These are phyloP conservation scores for Acanthococcus lagerstroemiae DNA, from an alignment of 2,888 invertebrate species.

Conservation along the genomic window DNA sequence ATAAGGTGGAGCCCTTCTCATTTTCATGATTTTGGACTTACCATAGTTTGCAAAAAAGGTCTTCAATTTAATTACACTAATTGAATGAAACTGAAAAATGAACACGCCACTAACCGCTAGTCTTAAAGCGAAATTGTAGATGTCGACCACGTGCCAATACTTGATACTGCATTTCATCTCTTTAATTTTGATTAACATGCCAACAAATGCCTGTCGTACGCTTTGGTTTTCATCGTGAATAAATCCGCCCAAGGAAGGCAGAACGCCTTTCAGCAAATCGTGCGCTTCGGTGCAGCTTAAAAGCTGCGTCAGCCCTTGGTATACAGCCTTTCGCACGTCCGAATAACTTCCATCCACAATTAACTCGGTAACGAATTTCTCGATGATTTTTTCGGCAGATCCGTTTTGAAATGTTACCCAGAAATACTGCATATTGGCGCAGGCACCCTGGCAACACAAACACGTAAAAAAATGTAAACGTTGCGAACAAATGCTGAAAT, in stretches of 20 bases:
- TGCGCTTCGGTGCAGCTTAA: slow-evolving; percentile 33
- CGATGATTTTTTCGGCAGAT: slow-evolving; percentile 13
- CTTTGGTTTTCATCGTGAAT: slow-evolving; percentile 37
- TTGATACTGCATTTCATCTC: slow-evolving; percentile 28
- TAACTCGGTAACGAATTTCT: slow-evolving; percentile 29
- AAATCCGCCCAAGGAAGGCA: slow-evolving; percentile 34
- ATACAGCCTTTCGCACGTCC: slow-evolving; percentile 36
- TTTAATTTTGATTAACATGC: slow-evolving; percentile 36
- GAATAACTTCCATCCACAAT: slow-evolving; percentile 12
- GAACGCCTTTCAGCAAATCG: slow-evolving; percentile 29
- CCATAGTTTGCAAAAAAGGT: no score
- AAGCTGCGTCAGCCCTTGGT: slow-evolving; percentile 35
- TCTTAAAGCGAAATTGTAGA: slow-evolving; percentile 35
- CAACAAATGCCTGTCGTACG: slow-evolving; percentile 37
- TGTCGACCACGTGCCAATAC: slow-evolving; percentile 35
- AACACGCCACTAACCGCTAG: slow-evolving; percentile 35
- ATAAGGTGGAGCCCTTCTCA: no score
- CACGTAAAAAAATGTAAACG: background rate
- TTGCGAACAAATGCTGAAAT: background rate
- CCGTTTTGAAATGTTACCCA: slow-evolving; percentile 32
- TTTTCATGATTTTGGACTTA: no score
- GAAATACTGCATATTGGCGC: slow-evolving; percentile 31
- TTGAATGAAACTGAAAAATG: background rate
- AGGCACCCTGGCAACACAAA: slow-evolving; percentile 26
- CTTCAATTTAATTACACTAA: slow-evolving; percentile 3